Evolutionary conservation across 2,888 invertebrate genomes (phyloP).

Genomic region (Nymphalis urticae): DNA sequence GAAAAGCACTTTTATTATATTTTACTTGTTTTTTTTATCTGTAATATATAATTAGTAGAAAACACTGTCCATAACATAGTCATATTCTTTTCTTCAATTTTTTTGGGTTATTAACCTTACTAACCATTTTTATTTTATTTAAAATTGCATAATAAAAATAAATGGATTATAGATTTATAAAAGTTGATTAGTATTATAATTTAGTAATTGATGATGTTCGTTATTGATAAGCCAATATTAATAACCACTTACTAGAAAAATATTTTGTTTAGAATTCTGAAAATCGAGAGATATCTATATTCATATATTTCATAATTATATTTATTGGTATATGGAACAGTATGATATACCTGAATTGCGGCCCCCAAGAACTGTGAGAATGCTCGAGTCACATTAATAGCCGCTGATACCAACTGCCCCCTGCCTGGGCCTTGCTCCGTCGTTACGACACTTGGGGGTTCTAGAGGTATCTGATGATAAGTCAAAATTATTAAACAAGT

Average conservation of each 20-base stretch:
- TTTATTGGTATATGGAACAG: not conserved
- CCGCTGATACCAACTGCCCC: slow-evolving; percentile 84
- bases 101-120: too few relatives aligned
- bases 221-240: slow-evolving; percentile 20
- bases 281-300: not conserved
- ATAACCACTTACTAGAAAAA: slow-evolving; percentile 14
- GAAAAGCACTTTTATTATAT: too few relatives aligned
- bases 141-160: too few relatives aligned
- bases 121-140: too few relatives aligned
- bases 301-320: not conserved
- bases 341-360: slow-evolving; percentile 84
- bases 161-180: not conserved
- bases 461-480: slow-evolving; percentile 66
- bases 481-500: slow-evolving; percentile 3
- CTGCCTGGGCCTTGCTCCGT: slow-evolving; percentile 65
- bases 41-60: too few relatives aligned
- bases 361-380: slow-evolving; percentile 89
- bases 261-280: slow-evolving; percentile 26
- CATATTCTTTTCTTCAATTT: too few relatives aligned
- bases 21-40: too few relatives aligned
- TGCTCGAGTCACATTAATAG: slow-evolving; percentile 88
- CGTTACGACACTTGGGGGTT: slow-evolving; percentile 70
- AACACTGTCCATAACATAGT: too few relatives aligned
- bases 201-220: slow-evolving; percentile 13
- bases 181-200: not conserved